Conservation (phyloP, 2,797 vertebrate species). For the Chelonia mydas region DNA sequence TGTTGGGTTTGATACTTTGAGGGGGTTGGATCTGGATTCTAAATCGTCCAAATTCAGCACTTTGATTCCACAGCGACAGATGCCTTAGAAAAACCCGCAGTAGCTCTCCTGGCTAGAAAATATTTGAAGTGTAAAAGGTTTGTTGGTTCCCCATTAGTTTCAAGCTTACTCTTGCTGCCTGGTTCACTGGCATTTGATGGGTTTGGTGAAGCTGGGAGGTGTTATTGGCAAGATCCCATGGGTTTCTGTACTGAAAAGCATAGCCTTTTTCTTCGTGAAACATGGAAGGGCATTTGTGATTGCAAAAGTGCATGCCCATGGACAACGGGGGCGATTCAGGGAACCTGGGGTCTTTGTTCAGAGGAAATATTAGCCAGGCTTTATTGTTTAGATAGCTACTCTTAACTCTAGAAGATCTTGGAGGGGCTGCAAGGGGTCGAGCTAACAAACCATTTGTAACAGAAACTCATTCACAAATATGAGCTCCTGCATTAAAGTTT, state of each 20-base stretch:
- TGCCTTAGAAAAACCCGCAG: neutral
- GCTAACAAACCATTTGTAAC: neutral
- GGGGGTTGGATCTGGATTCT: neutral
- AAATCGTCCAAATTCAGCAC: neutral
- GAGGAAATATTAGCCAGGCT: neutral
- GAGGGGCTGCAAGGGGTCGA: neutral
- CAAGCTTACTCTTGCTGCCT: neutral
- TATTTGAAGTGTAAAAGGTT: too few relatives aligned
- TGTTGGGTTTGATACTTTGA: neutral
- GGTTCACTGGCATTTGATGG: too few relatives aligned
- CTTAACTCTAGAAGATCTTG: neutral
- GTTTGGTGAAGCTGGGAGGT: neutral
- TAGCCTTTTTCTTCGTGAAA: neutral
- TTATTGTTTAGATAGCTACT: neutral
- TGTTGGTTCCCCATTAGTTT: too few relatives aligned
- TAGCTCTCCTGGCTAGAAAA: neutral
- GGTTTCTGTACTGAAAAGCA: neutral
- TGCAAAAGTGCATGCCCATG: rapidly evolving
- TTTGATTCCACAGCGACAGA: neutral
- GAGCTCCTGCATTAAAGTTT: neutral
- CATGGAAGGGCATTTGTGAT: neutral
- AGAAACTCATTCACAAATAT: neutral
- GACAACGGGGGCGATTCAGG: neutral
- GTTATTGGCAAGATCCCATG: neutral
- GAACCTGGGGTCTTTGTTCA: neutral